These are phyloP conservation scores for Seira sanloemensis DNA, from an alignment of 2,888 invertebrate genomes.

Conservation along the genomic window DNA sequence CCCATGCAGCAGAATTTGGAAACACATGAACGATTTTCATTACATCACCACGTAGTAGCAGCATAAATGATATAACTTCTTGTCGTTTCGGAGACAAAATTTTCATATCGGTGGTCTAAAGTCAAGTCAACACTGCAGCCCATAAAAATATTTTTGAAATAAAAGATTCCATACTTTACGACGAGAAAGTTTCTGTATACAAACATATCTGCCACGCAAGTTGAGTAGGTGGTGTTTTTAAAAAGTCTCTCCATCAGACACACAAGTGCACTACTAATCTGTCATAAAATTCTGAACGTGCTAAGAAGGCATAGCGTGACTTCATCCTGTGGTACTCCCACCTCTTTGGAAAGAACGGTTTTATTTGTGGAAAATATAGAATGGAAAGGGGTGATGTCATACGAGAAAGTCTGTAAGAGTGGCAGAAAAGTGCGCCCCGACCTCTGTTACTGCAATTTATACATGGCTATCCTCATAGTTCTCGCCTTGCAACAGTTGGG, in stretches of 20 bases:
- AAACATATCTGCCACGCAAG: background rate
- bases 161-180: background rate
- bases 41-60: too few species aligned
- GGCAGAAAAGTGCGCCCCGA: constrained; percentile 47
- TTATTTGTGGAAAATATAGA: constrained; percentile 26
- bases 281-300: constrained; percentile 39
- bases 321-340: constrained; percentile 8
- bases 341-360: constrained; percentile 1
- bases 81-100: background rate
- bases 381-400: constrained; percentile 47
- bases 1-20: too few species aligned
- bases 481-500: constrained; percentile 21
- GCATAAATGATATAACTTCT: too few species aligned
- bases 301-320: constrained; percentile 33
- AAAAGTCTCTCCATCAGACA: background rate
- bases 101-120: background rate
- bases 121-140: background rate
- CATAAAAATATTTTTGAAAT: background rate
- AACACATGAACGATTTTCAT: background rate
- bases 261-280: constrained; percentile 53
- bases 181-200: background rate
- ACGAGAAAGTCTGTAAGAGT: constrained; percentile 27
- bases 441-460: constrained; percentile 36
- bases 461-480: background rate
- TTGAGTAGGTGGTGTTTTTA: background rate